Base-by-base conservation (phyloP, 2,797 vertebrate genomes). In the Apodemus agrarius region DNA sequence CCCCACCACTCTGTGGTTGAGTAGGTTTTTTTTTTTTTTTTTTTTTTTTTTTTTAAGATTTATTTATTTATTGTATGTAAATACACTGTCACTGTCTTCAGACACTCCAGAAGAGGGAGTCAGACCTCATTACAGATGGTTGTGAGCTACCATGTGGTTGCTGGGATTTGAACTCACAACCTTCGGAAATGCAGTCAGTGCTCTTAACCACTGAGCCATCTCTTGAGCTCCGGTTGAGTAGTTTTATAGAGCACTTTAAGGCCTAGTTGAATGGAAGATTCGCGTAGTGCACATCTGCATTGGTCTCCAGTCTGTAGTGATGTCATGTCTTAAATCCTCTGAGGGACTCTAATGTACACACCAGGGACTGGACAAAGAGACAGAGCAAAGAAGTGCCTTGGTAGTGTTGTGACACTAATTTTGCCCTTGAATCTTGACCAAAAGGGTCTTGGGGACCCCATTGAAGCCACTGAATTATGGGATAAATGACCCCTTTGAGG, bases 271-370 rank as follows among this genome's bases (percentile, higher is more conserved):
- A 69, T 17, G 19, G 72, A 67, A 63, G 16, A 72, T n/a, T 49
- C 7, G 0, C 19, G 3, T n/a, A 4, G 24, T 16, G 0, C 5
- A 1, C 34, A 21, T 29, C 24, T 63, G 12, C 29, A 17, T 22
- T 37, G 40, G 61, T 14, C 54, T 75, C 46, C 6, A 6, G n/a
- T 37, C 29, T 88, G n/a, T 57, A 61, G 22, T 52, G 14, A n/a
- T 76, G 74, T n/a, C 19, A 13, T 87, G 19, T 52, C 37, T 46
- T 14, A 11, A 0, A n/a, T 19, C 40, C 61, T 83, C 87, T 65
- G 90, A 46, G 75, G 75, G 78, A 57, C 37, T 72, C 2, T 16
- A 24, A 31, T 54, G 8, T 21, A 8, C 19, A 8, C 3, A 16
- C 9, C 37, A 69, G 63, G 24, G 46, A 69, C 46, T 26, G 21